A percentile compares a stretch with the other conserved stretches of the same genome.
These are phyloP conservation scores for Agelas oroides DNA, from an alignment of 37 sponge, comb jelly and placozoan species.

Conservation along the genomic window DNA sequence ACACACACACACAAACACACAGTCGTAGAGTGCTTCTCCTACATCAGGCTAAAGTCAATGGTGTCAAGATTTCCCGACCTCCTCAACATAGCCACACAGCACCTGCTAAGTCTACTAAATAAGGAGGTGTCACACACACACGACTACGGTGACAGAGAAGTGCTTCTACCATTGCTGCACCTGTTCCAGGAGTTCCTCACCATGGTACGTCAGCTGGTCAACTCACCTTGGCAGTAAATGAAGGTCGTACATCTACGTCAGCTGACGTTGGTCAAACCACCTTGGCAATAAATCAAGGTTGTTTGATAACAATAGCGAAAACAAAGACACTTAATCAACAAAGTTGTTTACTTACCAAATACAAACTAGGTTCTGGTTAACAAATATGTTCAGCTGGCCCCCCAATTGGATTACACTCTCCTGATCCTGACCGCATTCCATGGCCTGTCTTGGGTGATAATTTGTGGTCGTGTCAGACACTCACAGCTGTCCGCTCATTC, in stretches of 20 bases:
- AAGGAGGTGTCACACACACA: constrained; percentile 40
- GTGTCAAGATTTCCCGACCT: constrained; percentile 29
- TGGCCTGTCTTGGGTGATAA: too few species aligned
- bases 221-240: too few species aligned
- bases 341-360: too few species aligned
- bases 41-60: constrained; percentile 51
- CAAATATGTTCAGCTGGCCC: too few species aligned
- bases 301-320: too few species aligned
- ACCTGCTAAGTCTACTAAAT: constrained; percentile 36
- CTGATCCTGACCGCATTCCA: too few species aligned
- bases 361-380: too few species aligned
- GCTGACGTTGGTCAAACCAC: neutral
- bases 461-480: too few species aligned
- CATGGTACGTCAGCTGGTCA: constrained; percentile 52
- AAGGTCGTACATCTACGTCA: neutral
- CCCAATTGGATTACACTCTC: too few species aligned
- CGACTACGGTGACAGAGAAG: constrained; percentile 76
- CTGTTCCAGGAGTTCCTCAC: constrained; percentile 70
- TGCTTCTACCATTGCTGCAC: constrained; percentile 77
- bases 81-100: constrained; percentile 28
- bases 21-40: constrained; percentile 50
- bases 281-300: too few species aligned
- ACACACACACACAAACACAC: neutral
- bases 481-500: too few species aligned
- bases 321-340: too few species aligned